These are phyloP conservation scores for Diuraphis noxia DNA, from an alignment of 1,140 invertebrate genomes.

Conservation along the genomic window DNA sequence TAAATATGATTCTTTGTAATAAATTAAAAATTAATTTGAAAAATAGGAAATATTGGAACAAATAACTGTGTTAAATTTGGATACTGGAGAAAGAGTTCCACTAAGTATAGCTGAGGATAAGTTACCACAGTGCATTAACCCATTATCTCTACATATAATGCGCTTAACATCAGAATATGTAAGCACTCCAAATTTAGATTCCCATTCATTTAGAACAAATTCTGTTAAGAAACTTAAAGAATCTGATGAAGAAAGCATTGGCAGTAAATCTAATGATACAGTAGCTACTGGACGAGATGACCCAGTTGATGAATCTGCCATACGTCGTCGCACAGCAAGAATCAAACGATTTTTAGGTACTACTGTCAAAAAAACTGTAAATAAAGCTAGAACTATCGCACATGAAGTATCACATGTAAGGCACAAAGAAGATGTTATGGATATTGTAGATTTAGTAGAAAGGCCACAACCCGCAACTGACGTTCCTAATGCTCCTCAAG, in stretches of 20 bases:
- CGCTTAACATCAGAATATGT: conserved; percentile 87
- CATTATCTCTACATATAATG: conserved; percentile 91
- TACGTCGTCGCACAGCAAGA: conserved; percentile 67
- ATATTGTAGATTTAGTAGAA: conserved; percentile 81
- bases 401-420: conserved; percentile 78
- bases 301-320: conserved; percentile 60
- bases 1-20: background rate
- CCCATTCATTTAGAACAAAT: conserved; percentile 33
- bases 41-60: conserved; percentile 84
- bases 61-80: conserved; percentile 89
- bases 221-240: conserved; percentile 67
- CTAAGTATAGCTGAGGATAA: conserved; percentile 88
- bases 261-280: conserved; percentile 69
- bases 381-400: conserved; percentile 86
- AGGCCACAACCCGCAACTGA: conserved; percentile 33
- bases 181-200: conserved; percentile 72
- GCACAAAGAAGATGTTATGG: conserved; percentile 82
- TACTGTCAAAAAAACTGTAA: conserved; percentile 84
- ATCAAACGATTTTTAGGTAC: conserved; percentile 84
- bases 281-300: conserved; percentile 65
- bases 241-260: conserved; percentile 84
- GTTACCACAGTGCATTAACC: conserved; percentile 84
- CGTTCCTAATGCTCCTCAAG: conserved; percentile 55
- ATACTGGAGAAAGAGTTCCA: conserved; percentile 88
- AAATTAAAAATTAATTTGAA: conserved; percentile 8